Base-by-base conservation (phyloP, 1,140 invertebrate species). In the Babylonia areolata region DNA sequence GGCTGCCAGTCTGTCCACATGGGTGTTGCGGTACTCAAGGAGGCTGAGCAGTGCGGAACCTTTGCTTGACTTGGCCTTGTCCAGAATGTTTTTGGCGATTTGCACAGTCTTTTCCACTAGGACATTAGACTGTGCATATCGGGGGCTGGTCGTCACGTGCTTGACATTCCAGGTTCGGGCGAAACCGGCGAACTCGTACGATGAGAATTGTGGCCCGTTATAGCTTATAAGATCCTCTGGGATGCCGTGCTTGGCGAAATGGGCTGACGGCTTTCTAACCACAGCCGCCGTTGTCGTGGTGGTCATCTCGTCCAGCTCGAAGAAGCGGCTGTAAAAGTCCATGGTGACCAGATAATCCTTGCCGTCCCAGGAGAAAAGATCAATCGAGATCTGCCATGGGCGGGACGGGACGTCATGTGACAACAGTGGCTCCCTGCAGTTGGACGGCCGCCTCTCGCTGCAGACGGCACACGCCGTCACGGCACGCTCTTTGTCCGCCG, bases 121-220 rank as follows among this genome's bases (percentile, higher is more conserved):
- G 58, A 12, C 58, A 31, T 69, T 69, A 51, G 81, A 69, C 54
- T 84, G 54, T 35, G 35, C 33, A 15, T 84, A 64, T 3, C n/a
- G 35, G 46, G 81, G 31, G 33, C 46, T 64, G 42, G n/a, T 51
- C 2, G 46, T 51, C 46, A 51, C 46, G 46, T 51, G 46, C 17
- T 51, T 9, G 9, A 51, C 17, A 51, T 51, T 0, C 46, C 46
- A 51, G 46, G 9, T 17, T 51, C 2, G 46, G 46, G 46, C 17
- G 46, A 51, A 51, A 17, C 46, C 9, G 46, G 46, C 46, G 17
- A 51, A 51, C 17, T 51, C 46, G 17, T 51, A 9, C 2, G 46
- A 51, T 12, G 46, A 51, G 46, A 51, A 95, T 79, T 93, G 90
- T n/a, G 94, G 91, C 39, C 93, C 94, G 88, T 94, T 95, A 89